Percentiles rank a stretch among this genome's conserved stretches.
phyloP scores from a whole-genome alignment of 2,797 vertebrate species.

The Falco novaeseelandiae region DNA sequence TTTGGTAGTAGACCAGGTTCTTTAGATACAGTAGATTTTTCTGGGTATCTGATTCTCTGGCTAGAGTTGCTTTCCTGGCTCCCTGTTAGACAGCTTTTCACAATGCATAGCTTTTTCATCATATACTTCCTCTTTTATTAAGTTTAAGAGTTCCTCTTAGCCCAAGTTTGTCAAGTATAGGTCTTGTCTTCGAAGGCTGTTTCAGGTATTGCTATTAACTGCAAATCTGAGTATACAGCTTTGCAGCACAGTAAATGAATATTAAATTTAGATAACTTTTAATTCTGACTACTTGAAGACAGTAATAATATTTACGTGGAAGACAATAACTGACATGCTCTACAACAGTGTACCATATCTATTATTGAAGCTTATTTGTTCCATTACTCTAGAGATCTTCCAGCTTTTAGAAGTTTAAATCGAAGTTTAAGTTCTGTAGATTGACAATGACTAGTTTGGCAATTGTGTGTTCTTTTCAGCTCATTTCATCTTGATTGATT shows the following conservation, averaged over 20 bases:
- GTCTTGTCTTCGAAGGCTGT: not conserved
- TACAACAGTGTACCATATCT: not conserved
- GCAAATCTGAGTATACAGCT: not conserved
- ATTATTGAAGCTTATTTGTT: not conserved
- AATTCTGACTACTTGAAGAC: not conserved
- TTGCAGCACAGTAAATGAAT: not conserved
- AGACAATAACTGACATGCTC: not conserved
- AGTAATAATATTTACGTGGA: not conserved
- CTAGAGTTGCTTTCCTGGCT: not conserved
- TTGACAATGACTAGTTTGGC: conserved; percentile 46
- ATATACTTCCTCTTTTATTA: not conserved
- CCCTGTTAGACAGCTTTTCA: not conserved
- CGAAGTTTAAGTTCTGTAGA: conserved; percentile 19
- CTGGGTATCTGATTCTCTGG: not conserved
- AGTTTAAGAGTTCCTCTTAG: not conserved
- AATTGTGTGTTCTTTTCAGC: conserved; percentile 20
- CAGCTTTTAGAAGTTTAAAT: conserved; percentile 27
- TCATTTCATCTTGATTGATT: conserved; percentile 55
- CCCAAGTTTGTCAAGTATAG: not conserved
- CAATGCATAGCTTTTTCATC: not conserved
- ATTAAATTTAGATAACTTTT: not conserved
- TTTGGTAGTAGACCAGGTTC: not conserved
- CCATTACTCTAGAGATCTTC: not conserved
- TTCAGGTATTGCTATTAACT: not conserved
- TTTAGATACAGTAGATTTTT: not conserved